Percentiles rank a stretch among this genome's conserved stretches.
These are phyloP conservation scores for Lepidonotus clava DNA, from an alignment of 2,888 invertebrate species.

Conservation along the genomic window DNA sequence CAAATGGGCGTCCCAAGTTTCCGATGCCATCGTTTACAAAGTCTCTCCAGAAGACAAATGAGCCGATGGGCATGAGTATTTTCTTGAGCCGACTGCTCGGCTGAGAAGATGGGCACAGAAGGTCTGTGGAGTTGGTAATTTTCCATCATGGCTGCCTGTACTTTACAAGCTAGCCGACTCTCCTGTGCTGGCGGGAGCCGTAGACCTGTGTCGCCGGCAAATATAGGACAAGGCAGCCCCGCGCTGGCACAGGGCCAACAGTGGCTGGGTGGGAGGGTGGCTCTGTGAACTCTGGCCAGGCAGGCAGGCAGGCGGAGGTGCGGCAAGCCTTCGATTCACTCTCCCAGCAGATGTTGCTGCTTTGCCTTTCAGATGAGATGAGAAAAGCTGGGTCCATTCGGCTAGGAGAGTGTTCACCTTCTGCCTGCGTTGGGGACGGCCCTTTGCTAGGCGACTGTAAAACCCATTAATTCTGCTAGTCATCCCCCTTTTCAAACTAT, in stretches of 20 bases:
- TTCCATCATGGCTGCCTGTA: background rate
- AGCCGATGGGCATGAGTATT: background rate
- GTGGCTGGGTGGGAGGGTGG: conserved; percentile 43
- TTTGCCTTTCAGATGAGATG: no score
- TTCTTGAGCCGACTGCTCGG: no score
- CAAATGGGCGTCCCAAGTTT: background rate
- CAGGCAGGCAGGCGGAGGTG: background rate
- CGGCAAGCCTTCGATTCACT: background rate
- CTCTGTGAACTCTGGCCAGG: conserved; percentile 16
- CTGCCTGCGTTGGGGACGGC: no score
- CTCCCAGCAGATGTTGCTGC: conserved; percentile 6
- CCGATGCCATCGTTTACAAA: background rate
- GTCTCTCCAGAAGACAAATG: background rate
- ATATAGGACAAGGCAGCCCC: conserved; percentile 32
- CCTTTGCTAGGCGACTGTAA: background rate
- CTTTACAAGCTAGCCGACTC: background rate
- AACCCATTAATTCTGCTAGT: background rate
- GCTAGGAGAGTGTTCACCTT: conserved; percentile 16
- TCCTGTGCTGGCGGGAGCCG: background rate
- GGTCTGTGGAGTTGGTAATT: background rate
- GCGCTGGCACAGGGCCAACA: background rate
- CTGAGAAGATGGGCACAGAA: no score
- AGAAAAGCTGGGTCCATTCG: no score
- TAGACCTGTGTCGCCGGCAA: conserved; percentile 36
- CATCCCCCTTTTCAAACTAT: background rate